Conservation (phyloP, 1,140 invertebrate genomes). For the Caenorhabditis inopinata region DNA sequence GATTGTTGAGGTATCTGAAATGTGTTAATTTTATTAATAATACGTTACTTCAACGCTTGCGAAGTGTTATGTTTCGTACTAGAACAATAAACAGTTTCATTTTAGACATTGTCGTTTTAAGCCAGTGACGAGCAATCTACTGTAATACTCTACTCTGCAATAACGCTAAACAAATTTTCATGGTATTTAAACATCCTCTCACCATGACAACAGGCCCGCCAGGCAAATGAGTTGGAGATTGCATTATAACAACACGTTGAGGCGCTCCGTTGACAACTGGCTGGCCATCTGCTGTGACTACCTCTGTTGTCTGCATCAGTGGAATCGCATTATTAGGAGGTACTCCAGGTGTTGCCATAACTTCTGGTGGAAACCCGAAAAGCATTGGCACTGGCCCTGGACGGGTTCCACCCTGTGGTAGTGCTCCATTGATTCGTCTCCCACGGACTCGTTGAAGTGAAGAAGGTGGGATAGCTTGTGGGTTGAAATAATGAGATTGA, state of each 20-base stretch:
- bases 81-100: too few relatives aligned
- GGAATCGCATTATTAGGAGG: background rate
- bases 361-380: background rate
- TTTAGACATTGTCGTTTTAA: too few relatives aligned
- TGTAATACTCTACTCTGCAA: too few relatives aligned
- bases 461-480: background rate
- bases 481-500: background rate
- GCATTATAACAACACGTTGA: background rate
- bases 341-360: background rate
- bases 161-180: too few relatives aligned
- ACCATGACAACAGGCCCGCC: conserved; percentile 9
- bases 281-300: background rate
- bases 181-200: background rate
- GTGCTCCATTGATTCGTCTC: background rate
- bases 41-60: too few relatives aligned
- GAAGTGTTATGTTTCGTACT: too few relatives aligned
- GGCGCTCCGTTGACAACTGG: background rate
- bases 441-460: background rate
- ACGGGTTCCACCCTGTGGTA: background rate
- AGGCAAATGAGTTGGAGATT: background rate
- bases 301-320: conserved; percentile 2
- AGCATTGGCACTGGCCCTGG: background rate
- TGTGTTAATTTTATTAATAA: too few relatives aligned
- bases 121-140: too few relatives aligned
- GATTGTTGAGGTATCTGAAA: background rate